Base-by-base conservation (phyloP, 2,113 vertebrate species). In the Plestiodon gilberti region DNA sequence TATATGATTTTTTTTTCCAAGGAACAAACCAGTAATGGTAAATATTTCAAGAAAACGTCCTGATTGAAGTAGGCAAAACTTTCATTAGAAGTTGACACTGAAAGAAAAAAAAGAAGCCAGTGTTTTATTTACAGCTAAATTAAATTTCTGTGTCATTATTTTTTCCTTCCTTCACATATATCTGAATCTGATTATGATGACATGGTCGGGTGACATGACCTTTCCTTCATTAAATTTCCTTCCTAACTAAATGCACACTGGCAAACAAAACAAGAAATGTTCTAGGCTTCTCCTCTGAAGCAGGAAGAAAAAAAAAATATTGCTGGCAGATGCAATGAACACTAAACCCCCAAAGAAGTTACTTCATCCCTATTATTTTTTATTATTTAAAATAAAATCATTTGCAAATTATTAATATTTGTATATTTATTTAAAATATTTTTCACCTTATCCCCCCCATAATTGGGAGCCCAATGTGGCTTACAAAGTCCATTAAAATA, bases 221-320 rank as follows among this genome's bases (percentile, higher is more conserved):
- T 96, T 92, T 89, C 61, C 73, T 74, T 93, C 89, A 67, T 88
- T 88, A 92, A 70, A 79, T 88, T 30, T 84, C 4, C 84, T 89
- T 20, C 55, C 62, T 86, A 64, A 74, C 30, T 17, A 67, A 59
- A 65, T 40, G n/a, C 43, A 52, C 55, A 25, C 52, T 65, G 71
- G 67, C 6, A 30, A 78, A 55, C 22, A 0, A 55, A 55, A 62
- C n/a, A 83, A 62, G 55, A 23, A 33, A 3, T 30, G 10, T 48
- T 80, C 30, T 81, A 18, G n/a, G 18, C 0, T 59, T 40, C 30
- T 35, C 89, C 82, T 83, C 6, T 52, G 40, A 88, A 52, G 33
- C 7, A 23, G 25, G 4, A 15, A n/a, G 11, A 10, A 25, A 30
- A 55, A 30, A 55, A 48, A 55, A 57, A 33, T 20, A 10, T 5